A percentile compares a stretch with the other conserved stretches of the same genome.
phyloP scores from a whole-genome alignment of 2,797 vertebrate species.

The Peromyscus nudipes region DNA sequence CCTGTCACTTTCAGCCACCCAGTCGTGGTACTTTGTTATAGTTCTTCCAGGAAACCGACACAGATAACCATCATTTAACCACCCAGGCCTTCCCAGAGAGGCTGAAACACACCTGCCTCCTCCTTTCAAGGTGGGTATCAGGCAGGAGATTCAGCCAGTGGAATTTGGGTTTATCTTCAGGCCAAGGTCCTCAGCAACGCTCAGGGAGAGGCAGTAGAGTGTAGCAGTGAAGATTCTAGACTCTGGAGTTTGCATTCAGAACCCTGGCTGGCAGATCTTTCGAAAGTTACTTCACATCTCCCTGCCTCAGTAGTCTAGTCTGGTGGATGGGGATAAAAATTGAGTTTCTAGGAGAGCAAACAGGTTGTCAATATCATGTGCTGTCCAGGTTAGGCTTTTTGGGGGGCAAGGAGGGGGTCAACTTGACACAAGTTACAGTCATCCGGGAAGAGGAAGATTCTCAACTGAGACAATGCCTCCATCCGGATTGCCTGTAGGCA shows the following conservation, averaged over 20 bases:
- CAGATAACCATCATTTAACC: neutral
- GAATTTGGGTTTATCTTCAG: neutral
- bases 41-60: neutral
- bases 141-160: neutral
- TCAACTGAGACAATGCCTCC: neutral
- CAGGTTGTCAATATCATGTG: neutral
- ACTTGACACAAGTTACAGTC: neutral
- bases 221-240: neutral
- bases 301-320: neutral
- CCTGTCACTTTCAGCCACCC: neutral
- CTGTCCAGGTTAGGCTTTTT: neutral
- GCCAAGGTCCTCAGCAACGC: neutral
- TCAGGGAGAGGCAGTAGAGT: neutral
- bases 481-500: neutral
- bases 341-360: neutral
- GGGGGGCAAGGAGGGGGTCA: neutral
- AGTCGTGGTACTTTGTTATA: neutral
- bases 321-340: neutral
- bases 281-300: neutral
- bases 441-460: neutral
- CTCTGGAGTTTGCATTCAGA: neutral
- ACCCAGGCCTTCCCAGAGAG: neutral
- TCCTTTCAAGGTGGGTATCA: neutral
- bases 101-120: neutral
- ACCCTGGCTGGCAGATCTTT: neutral